Evolutionary conservation across 2,113 vertebrate species (phyloP), one percentile per base, ranked within the genome.

Genomic region (Oreochromis niloticus): DNA sequence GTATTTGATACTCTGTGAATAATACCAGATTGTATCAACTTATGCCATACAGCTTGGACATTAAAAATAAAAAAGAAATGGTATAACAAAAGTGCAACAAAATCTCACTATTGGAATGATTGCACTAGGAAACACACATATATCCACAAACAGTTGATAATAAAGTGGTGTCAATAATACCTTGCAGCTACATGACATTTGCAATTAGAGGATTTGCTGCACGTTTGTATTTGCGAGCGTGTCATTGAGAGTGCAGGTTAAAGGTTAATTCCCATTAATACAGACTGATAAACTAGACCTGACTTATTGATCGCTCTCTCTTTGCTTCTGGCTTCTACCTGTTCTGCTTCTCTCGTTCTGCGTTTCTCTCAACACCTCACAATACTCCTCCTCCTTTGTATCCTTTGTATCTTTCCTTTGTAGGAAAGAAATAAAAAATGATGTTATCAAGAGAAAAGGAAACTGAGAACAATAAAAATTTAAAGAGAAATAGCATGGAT

Each of bases 251-350:
- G 87, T 12, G 46, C 63, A 48, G 91, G 90, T 91, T 50, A 92
- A 84, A 94, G 91, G 91, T 91, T 94, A 94, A 94, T 90, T 86
- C 85, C 83, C 66, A 79, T 92, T 93, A 92, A 94, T 92, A 88
- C 89, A 39, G 89, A 89, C 86, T 92, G 94, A 91, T 93, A 89
- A 91, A 93, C 91, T 83, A 88, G 85, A 90, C 54, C 84, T 89
- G 92, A 94, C 88, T 93, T 92, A 95, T 94, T 54, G 91, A 93
- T 94, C 84, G 19, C 50, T 9, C 36, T 79, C 34, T 84, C 46
- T 63, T 88, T 71, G 22, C 36, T 52, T n/a, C 22, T 55, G 55
- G 86, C 59, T 59, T 80, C 57, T 59, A 81, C 75, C 32, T 52
- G 9, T 59, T 30, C 55, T 6, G 7, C 32, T 86, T 36, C 30